Evolutionary conservation across 1,140 invertebrate genomes (phyloP), one percentile per base, ranked within the genome.

Genomic region (Pseudomyrmex dendroicus): DNA sequence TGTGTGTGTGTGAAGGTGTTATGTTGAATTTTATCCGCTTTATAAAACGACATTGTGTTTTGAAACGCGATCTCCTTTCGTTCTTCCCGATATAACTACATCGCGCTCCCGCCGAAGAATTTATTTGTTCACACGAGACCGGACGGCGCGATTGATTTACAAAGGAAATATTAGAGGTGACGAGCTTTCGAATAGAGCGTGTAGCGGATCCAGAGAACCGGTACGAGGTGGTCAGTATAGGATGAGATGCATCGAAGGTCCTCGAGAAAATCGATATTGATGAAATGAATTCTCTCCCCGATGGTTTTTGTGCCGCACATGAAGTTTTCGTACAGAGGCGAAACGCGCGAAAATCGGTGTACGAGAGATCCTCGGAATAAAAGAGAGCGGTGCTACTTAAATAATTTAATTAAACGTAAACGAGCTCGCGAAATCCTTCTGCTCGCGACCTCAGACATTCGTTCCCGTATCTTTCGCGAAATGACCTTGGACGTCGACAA

Each of bases 211-310:
- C 22, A 17, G 10, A 22, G 10, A 46, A n/a, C 15, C 17, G 1
- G 15, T 1, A 17, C 12, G 25, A 2, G 8, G 4, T 13, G 13
- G 17, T 2, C 44, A 12, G 44, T 10, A 20, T 10, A 13, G 44
- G 44, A 66, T n/a, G 73, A 54, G 66, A 48, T 59, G 46, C 54
- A 72, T 80, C 46, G 66, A 57, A 80, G 66, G 54, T 72, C 78
- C 77, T 76, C 50, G 76, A 67, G 54, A 78, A 68, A 77, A 83
- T 85, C 72, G 61, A 85, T 73, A 77, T 87, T 84, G 35, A 35
- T 1, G 35, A 76, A 72, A 72, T 78, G 73, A 68, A 72, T 78
- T 86, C 52, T 15, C 64, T 73, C 50, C 68, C 25, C 44, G 52
- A 66, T 56, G 25, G 62, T 56, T 56, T 84, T 78, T 78, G 73